A percentile compares a stretch with the other conserved stretches of the same genome.
Evolutionary conservation across 2,888 invertebrate genomes (phyloP).

Genomic region (Sphaeridia pumilis): DNA sequence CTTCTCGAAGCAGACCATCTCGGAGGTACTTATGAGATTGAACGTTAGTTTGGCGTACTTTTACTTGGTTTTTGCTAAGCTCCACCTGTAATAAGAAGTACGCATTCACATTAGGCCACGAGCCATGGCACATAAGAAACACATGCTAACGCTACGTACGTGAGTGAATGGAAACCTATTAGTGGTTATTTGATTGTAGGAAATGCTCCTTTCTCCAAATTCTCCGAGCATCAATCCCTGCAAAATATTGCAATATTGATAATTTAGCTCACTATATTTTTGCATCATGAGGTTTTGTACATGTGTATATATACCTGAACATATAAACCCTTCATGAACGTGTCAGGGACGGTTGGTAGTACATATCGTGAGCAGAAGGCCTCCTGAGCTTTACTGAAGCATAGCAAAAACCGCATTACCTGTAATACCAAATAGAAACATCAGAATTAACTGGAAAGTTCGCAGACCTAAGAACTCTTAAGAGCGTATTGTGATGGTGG

Average conservation of each 20-base stretch:
- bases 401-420: conserved; percentile 34
- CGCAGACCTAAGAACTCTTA: background rate
- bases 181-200: conserved; percentile 28
- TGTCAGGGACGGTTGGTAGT: conserved; percentile 31
- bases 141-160: conserved; percentile 18
- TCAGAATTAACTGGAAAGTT: no score
- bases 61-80: conserved; percentile 24
- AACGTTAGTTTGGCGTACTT: conserved; percentile 28
- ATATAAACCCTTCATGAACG: conserved; percentile 35
- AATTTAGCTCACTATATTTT: background rate
- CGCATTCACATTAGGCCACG: background rate
- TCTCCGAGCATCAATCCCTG: conserved; percentile 33
- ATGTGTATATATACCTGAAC: conserved; percentile 32
- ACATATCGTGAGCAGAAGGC: conserved; percentile 33
- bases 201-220: conserved; percentile 32
- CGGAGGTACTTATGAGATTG: conserved; percentile 20
- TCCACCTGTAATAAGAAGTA: conserved; percentile 25
- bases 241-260: background rate
- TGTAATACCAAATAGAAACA: conserved; percentile 12
- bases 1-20: conserved; percentile 26
- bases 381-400: conserved; percentile 31
- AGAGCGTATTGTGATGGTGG: background rate
- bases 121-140: background rate
- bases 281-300: background rate
- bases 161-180: conserved; percentile 30